A percentile compares a stretch with the other conserved stretches of the same genome.
Evolutionary conservation across 2,113 vertebrate species (phyloP).

Genomic region (Sinocyclocheilus anophthalmus): DNA sequence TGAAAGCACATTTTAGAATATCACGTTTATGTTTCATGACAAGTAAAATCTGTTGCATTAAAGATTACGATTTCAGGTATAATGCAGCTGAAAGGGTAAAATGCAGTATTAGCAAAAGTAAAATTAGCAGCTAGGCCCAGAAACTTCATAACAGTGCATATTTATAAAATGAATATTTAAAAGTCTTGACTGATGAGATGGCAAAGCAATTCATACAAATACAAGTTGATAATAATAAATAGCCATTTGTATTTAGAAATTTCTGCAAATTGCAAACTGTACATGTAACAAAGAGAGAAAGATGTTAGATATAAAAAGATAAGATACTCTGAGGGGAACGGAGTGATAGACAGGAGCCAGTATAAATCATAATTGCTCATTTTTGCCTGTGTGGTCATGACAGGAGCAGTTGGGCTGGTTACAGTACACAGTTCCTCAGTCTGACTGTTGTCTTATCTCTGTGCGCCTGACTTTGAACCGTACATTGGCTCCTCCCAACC

Average conservation of each 20-base stretch:
- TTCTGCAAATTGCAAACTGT: background rate
- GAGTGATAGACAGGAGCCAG: background rate
- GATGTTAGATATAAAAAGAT: background rate
- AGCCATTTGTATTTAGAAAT: background rate
- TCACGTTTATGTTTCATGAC: background rate
- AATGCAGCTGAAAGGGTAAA: background rate
- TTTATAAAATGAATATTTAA: background rate
- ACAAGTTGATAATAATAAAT: background rate
- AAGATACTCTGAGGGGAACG: background rate
- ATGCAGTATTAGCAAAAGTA: background rate
- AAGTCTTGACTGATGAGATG: background rate
- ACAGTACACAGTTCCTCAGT: slow-evolving; percentile 73
- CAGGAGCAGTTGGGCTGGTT: slow-evolving; percentile 48
- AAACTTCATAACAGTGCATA: background rate
- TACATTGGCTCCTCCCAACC: slow-evolving; percentile 71
- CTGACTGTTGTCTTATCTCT: slow-evolving; percentile 81
- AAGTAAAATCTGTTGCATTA: background rate
- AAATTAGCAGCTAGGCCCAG: background rate
- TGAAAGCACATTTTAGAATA: background rate
- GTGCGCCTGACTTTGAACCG: slow-evolving; percentile 86
- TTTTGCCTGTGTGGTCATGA: slow-evolving; percentile 80
- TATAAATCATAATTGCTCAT: slow-evolving; percentile 61
- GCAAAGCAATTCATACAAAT: background rate
- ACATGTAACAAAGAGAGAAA: background rate
- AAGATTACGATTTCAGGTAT: background rate